These are phyloP conservation scores for Zaprionus vittiger DNA, from an alignment of 1,140 invertebrate species.

Conservation along the genomic window DNA sequence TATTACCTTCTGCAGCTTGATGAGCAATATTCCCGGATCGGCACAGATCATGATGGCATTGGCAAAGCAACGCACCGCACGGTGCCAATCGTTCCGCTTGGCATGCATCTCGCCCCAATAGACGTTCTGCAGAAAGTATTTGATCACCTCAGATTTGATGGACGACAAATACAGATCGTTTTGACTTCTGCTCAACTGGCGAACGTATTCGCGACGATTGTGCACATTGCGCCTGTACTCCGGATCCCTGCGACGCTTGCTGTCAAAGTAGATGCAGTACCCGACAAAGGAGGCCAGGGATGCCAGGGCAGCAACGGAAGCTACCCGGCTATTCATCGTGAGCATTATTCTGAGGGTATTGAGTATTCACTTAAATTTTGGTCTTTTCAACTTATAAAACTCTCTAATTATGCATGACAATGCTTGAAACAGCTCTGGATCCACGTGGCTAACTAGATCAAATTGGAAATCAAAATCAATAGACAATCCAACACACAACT, in stretches of 20 bases:
- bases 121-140: slow-evolving; percentile 35
- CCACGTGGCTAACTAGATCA: neutral
- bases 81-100: slow-evolving; percentile 3
- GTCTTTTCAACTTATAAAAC: neutral
- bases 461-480: neutral
- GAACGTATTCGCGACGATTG: slow-evolving; percentile 20
- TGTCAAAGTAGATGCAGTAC: slow-evolving; percentile 41
- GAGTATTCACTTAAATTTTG: neutral
- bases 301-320: slow-evolving; percentile 8
- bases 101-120: slow-evolving; percentile 26
- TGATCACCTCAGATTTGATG: neutral
- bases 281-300: slow-evolving; percentile 20
- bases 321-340: neutral
- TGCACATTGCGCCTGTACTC: slow-evolving; percentile 10
- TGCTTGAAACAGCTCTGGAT: neutral
- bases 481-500: no score
- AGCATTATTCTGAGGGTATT: slow-evolving; percentile 5
- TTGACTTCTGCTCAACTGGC: neutral
- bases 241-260: slow-evolving; percentile 28
- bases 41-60: slow-evolving; percentile 35
- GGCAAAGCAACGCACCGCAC: slow-evolving; percentile 20
- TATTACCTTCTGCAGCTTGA: neutral
- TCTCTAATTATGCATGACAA: slow-evolving; percentile 1
- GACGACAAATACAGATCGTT: neutral
- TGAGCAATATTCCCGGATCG: slow-evolving; percentile 14